Conservation (phyloP, 92 coral and sea anemone genomes). For the Heteractis magnifica region DNA sequence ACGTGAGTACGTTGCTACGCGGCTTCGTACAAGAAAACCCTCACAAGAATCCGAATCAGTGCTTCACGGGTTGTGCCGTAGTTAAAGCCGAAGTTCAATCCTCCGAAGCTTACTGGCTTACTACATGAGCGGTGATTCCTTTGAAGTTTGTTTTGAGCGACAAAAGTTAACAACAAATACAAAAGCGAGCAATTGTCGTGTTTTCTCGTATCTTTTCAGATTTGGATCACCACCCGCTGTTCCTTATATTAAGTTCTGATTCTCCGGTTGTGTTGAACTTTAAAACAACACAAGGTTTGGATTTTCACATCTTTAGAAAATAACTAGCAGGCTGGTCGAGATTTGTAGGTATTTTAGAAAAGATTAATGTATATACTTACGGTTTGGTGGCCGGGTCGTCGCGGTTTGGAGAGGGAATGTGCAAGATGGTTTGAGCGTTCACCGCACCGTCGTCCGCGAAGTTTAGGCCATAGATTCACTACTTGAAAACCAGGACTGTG, state of each 20-base stretch:
- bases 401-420: background rate
- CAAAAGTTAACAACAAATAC: background rate
- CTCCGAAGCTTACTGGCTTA: background rate
- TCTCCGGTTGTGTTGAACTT: background rate
- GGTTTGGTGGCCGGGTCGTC: background rate
- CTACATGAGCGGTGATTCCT: background rate
- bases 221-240: background rate
- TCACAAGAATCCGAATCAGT: background rate
- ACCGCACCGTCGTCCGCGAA: background rate
- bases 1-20: background rate
- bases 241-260: background rate
- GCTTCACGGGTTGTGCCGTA: background rate
- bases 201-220: background rate
- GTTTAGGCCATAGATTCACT: background rate
- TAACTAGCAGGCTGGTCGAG: background rate
- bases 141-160: background rate
- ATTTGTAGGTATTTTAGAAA: background rate
- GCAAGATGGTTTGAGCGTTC: background rate
- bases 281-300: background rate
- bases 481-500: background rate
- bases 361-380: background rate
- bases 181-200: background rate
- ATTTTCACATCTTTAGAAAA: background rate
- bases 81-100: background rate
- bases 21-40: background rate